Evolutionary conservation across 2,888 invertebrate species (phyloP), one percentile per base, ranked within the genome.

Genomic region (Apamea crenata): DNA sequence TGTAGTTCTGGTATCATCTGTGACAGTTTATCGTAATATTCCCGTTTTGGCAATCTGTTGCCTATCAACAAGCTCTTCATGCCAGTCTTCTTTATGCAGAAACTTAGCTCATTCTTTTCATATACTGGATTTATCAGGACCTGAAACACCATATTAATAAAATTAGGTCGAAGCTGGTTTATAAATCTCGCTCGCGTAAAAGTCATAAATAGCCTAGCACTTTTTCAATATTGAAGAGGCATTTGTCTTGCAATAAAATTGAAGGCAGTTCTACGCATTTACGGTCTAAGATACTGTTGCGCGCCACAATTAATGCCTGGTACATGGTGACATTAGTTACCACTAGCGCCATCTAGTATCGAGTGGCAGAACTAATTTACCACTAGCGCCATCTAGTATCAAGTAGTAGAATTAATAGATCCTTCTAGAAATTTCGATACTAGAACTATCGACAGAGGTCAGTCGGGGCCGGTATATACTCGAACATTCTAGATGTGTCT

Each of bases 51-150:
- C 90, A 98, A 97, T 29, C 92, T 95, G 44, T 97, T 97, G 0
- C 98, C 97, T 6, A 98, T 97, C 1, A 99, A 92, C 0, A 99
- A 91, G 7, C 98, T 98, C 91, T 98, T 98, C 47, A 98, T 95
- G 1, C 97, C 97, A 0, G 98, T 98, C 95, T 98, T 98, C 72
- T 97, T 97, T 25, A 99, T 92, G 80, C 98, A 98, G 92, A 98
- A 98, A 77, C 97, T 97, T 4, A 99, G 90, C 93, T 99, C 99
- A 0, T 95, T 92, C 16, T 97, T 96, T 91, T 98, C 97, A 92
- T 98, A 99, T 0, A 97, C 97, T 0, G 99, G 98, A 92, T 99
- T 99, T 74, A 99, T 97, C 74, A 98, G 97, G 8, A 98, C 98
- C 98, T 98, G 93, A 59, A 77, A 78, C 7, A n/a, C 14, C 56